A percentile compares a stretch with the other conserved stretches of the same genome.
phyloP scores from a whole-genome alignment of 92 coral and sea anemone genomes.

The Epizoanthus ramosus region DNA sequence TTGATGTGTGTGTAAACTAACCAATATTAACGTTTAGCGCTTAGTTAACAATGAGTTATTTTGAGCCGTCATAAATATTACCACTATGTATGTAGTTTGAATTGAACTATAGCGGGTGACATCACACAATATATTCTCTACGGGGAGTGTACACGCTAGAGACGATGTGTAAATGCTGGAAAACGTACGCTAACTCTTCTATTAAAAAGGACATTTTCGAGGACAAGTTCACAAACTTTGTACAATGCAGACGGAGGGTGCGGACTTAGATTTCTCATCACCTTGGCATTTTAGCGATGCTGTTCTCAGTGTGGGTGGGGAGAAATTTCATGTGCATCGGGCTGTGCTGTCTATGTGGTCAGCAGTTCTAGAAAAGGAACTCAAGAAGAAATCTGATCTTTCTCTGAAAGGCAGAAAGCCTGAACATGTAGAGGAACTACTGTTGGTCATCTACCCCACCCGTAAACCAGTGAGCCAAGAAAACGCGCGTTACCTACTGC shows the following conservation, averaged over 20 bases:
- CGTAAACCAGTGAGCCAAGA: slow-evolving; percentile 9
- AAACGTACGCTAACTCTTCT: background rate
- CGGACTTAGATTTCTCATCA: slow-evolving; percentile 9
- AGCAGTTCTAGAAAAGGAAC: background rate
- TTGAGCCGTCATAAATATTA: no score
- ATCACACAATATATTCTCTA: no score
- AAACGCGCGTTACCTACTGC: slow-evolving; percentile 1
- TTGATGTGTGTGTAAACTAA: no score
- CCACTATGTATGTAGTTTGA: no score
- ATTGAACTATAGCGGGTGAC: no score
- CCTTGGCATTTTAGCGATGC: slow-evolving; percentile 28
- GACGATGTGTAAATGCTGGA: background rate
- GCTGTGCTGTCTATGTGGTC: slow-evolving; percentile 28
- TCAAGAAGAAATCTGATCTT: background rate
- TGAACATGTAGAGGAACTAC: background rate
- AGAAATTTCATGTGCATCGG: background rate
- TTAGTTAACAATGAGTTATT: no score
- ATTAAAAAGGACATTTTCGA: background rate
- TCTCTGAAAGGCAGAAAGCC: background rate
- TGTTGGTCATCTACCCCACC: slow-evolving; percentile 16
- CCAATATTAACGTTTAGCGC: no score
- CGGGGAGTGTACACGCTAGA: no score
- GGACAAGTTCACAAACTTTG: background rate
- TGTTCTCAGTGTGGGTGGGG: background rate
- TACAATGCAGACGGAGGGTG: background rate